Percentiles rank a stretch among this genome's conserved stretches.
phyloP scores from a whole-genome alignment of 2,888 invertebrate species.

The Chromoteleia sp. region DNA sequence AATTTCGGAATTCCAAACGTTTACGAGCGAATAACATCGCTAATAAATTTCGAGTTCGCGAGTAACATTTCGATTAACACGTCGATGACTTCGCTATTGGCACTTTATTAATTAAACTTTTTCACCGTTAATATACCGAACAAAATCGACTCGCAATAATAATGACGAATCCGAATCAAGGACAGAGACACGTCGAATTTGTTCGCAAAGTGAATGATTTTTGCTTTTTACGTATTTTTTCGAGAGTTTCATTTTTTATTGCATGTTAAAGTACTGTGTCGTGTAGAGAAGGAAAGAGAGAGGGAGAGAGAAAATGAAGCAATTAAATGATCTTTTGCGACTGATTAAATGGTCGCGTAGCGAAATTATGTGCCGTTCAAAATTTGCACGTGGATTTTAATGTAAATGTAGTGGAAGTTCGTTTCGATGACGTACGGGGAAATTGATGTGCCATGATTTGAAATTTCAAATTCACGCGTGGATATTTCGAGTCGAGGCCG shows the following conservation, averaged over 20 bases:
- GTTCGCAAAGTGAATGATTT: too few relatives aligned
- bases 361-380: conserved; percentile 31
- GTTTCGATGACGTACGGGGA: conserved; percentile 31
- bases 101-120: conserved; percentile 21
- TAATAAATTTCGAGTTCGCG: too few relatives aligned
- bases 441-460: conserved; percentile 41
- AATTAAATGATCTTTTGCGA: conserved; percentile 32
- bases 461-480: conserved; percentile 46
- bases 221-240: too few relatives aligned
- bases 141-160: too few relatives aligned
- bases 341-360: conserved; percentile 10
- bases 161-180: too few relatives aligned
- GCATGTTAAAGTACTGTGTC: too few relatives aligned
- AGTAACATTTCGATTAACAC: conserved; percentile 7
- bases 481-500: conserved; percentile 12
- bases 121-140: conserved; percentile 1
- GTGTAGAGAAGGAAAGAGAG: too few relatives aligned
- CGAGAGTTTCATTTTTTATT: background rate
- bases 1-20: conserved; percentile 16
- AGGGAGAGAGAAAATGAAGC: conserved; percentile 5
- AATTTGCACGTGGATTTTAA: conserved; percentile 26
- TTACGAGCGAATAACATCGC: conserved; percentile 16
- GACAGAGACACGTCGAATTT: too few relatives aligned
- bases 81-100: conserved; percentile 23
- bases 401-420: conserved; percentile 43